Conservation (phyloP, 2,888 invertebrate genomes). For the Hoplodrina blanda region DNA sequence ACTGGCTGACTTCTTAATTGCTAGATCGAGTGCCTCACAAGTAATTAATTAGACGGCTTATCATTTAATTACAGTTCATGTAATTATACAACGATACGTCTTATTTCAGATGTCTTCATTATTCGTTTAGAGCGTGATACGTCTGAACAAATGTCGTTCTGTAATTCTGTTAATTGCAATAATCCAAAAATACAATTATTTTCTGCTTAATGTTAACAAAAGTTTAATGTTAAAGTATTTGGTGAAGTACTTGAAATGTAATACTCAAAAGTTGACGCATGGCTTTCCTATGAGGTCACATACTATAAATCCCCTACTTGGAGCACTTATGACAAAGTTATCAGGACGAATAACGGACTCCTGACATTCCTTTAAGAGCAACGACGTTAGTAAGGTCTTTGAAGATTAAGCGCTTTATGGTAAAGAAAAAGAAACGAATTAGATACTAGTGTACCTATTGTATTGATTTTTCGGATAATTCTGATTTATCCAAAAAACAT, state of each 20-base stretch:
- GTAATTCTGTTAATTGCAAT: slow-evolving; percentile 11
- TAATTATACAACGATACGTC: slow-evolving; percentile 24
- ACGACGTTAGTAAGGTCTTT: slow-evolving; percentile 32
- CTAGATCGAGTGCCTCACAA: slow-evolving; percentile 28
- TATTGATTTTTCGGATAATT: no score
- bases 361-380: slow-evolving; percentile 47
- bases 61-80: slow-evolving; percentile 40
- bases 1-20: slow-evolving; percentile 26
- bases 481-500: not conserved
- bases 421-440: slow-evolving; percentile 4
- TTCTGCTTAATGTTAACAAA: no score
- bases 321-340: slow-evolving; percentile 52
- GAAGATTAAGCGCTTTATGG: slow-evolving; percentile 11
- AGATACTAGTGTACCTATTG: not conserved
- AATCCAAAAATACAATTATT: no score
- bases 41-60: slow-evolving; percentile 18
- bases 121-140: slow-evolving; percentile 38
- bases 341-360: slow-evolving; percentile 60
- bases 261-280: slow-evolving; percentile 18
- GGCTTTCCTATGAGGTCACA: slow-evolving; percentile 45
- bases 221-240: not conserved
- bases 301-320: slow-evolving; percentile 28
- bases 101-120: slow-evolving; percentile 36
- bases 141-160: slow-evolving; percentile 14
- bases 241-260: not conserved